Evolutionary conservation across 2,888 invertebrate species (phyloP).

Genomic region (Eucera pruinosa): DNA sequence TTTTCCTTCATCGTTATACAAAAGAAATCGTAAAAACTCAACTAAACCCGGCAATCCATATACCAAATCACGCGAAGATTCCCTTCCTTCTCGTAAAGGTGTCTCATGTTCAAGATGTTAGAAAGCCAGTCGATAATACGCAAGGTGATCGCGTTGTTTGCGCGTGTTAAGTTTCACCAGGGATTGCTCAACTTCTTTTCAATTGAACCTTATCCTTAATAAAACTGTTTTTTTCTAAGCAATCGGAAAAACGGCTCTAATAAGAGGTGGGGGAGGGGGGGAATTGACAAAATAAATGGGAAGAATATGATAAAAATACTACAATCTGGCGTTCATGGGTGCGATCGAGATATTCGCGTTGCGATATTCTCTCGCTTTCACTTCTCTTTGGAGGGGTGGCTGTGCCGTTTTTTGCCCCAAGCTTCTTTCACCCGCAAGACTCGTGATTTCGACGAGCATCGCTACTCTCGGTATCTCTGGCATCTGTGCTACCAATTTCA

Average conservation of each 20-base stretch:
- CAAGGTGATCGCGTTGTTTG: not conserved
- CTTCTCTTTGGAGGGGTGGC: slow-evolving; percentile 14
- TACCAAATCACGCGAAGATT: not conserved
- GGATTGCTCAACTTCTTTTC: not conserved
- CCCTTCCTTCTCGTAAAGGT: not conserved
- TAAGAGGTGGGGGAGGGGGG: no score
- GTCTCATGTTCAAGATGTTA: slow-evolving; percentile 19
- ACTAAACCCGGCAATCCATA: not conserved
- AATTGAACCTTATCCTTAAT: not conserved
- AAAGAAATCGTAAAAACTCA: no score
- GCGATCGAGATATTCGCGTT: not conserved
- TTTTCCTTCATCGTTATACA: no score
- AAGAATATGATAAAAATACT: not conserved
- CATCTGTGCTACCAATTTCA: not conserved
- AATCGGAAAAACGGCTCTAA: no score
- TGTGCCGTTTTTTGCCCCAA: not conserved
- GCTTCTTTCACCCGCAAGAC: not conserved
- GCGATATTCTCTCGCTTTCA: slow-evolving; percentile 29
- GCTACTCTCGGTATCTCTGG: not conserved
- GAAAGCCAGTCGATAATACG: slow-evolving; percentile 35
- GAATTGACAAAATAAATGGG: not conserved
- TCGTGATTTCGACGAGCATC: not conserved
- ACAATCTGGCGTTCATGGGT: no score
- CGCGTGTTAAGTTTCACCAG: slow-evolving; percentile 15
- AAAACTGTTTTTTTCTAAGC: not conserved